Base-by-base conservation (phyloP, 2,113 vertebrate species). In the Phaethon lepturus region DNA sequence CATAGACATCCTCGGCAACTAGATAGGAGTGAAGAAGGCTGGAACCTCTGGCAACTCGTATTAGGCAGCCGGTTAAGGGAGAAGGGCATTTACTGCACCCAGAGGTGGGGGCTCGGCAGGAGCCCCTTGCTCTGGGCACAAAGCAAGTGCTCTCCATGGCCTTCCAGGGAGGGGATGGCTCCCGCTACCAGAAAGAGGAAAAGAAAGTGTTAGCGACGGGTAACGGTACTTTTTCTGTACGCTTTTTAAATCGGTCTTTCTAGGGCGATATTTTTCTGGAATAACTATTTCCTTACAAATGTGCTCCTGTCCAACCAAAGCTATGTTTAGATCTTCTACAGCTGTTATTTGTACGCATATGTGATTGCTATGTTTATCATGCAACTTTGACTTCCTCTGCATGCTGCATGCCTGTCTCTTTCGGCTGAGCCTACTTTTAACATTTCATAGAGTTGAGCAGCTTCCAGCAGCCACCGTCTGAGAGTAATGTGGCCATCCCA, bases 261-360 rank as follows among this genome's bases (percentile, higher is more conserved):
- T 24, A 68, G 49, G 29, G 24, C 18, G 68, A 45, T 74, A 33
- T 13, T 93, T 90, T 88, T 82, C 62, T 82, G 84, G 74, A 94
- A 93, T 69, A 82, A 62, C 13, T 77, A 17, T 81, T 89, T 94
- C 53, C 58, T 81, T 91, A 24, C 26, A 59, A 81, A 53, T 62
- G 50, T 50, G 28, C 53, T 95, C 53, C 38, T 73, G 80, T 95
- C 69, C 84, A 79, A 26, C 44, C 58, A 66, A 76, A 85, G 33
- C 53, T 79, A 50, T 35, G 1, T 84, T 95, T 91, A 87, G 62
- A 68, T 85, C 22, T 73, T 44, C 49, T 85, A 47, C 77, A 96
- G 91, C 62, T 95, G 84, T 76, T 95, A 88, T 45, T 68, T 76
- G 58, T 69, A 82, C 76, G 86, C 84, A 49, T 89, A 74, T 69